Conservation (phyloP, 1,140 invertebrate species). For the Magallana gigas region DNA sequence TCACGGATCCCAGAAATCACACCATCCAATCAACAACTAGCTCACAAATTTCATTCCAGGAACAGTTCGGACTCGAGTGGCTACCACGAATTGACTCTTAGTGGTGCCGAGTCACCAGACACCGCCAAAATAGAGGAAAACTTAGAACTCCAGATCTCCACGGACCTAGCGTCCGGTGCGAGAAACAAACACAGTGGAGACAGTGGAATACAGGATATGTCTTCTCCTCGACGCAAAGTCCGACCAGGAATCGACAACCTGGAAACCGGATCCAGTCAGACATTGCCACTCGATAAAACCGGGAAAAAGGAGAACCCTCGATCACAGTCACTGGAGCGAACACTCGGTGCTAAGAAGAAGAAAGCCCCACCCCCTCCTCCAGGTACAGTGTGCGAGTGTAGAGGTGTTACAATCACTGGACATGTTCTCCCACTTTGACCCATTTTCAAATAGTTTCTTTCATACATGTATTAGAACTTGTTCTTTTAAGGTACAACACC, state of each 20-base stretch:
- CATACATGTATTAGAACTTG: no score
- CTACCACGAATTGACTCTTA: conserved; percentile 87
- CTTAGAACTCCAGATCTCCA: conserved; percentile 66
- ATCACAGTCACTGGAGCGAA: conserved; percentile 53
- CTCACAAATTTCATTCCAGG: conserved; percentile 82
- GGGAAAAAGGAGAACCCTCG: conserved; percentile 42
- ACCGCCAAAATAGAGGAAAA: conserved; percentile 57
- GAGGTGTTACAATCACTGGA: no score
- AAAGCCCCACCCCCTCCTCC: conserved; percentile 67
- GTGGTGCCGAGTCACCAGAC: conserved; percentile 81
- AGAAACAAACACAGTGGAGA: conserved; percentile 66
- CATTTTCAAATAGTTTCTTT: no score
- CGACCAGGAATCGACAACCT: conserved; percentile 35
- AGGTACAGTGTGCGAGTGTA: background rate
- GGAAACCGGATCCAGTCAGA: conserved; percentile 53
- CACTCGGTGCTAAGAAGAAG: conserved; percentile 68
- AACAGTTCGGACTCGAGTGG: conserved; percentile 89
- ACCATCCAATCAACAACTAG: conserved; percentile 31
- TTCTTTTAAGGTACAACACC: no score
- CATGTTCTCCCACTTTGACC: no score
- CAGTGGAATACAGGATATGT: conserved; percentile 65
- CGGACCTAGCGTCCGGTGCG: conserved; percentile 65
- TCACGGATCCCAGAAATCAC: conserved; percentile 76
- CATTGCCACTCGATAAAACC: conserved; percentile 54
- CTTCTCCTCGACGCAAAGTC: conserved; percentile 53